Conservation (phyloP, 2,797 vertebrate species). For the Tamandua tetradactyla region DNA sequence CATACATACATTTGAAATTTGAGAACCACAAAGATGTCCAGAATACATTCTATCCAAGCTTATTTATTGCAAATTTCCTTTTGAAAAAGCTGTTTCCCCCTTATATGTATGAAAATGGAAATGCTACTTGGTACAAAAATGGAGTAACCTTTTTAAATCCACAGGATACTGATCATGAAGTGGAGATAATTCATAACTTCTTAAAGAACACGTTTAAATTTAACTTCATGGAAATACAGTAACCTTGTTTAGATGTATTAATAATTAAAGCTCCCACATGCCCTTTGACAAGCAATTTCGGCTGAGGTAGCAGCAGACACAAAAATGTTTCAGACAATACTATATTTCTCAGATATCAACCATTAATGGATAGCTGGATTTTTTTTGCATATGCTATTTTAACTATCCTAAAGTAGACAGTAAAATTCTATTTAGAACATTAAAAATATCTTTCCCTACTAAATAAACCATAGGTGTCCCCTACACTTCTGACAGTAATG, state of each 20-base stretch:
- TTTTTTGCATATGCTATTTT: slow-evolving; percentile 59
- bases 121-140: background rate
- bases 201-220: background rate
- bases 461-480: slow-evolving; percentile 82
- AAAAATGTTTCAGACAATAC: slow-evolving; percentile 54
- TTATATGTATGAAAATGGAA: background rate
- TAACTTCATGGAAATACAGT: background rate
- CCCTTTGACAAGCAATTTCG: background rate
- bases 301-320: background rate
- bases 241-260: background rate
- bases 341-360: slow-evolving; percentile 46
- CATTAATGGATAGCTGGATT: background rate
- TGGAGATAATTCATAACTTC: background rate
- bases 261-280: background rate
- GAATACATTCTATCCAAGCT: background rate
- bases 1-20: background rate
- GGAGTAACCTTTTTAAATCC: background rate
- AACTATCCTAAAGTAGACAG: slow-evolving; percentile 68
- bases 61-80: background rate
- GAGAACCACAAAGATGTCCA: background rate
- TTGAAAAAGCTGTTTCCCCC: background rate
- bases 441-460: slow-evolving; percentile 79
- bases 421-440: slow-evolving; percentile 75
- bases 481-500: slow-evolving; percentile 78
- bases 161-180: background rate